Evolutionary conservation across 2,797 vertebrate species (phyloP), one percentile per base, ranked within the genome.

Genomic region (Melanotaenia pygmaea): DNA sequence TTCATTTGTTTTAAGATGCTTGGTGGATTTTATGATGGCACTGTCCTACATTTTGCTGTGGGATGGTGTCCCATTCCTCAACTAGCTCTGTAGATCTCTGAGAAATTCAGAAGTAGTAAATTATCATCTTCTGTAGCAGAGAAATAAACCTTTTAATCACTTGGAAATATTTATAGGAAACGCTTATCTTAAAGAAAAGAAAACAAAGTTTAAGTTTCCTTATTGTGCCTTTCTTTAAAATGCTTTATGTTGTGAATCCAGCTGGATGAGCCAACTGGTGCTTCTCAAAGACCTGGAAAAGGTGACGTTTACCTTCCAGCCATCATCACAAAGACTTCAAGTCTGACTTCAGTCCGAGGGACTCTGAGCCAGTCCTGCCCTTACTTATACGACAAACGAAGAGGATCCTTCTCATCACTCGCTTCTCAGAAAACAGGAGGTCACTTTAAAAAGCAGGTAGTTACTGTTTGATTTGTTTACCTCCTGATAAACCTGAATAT

Each of bases 311-410:
- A 93, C 80, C 92, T 95, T 24, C 95, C 95, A 0, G 76, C 86
- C 64, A 88, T 95, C 80, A 68, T 79, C 26, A 66, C 82, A 0
- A 95, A 89, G 64, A 63, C 79, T 0, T 88, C 92, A 12, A 91
- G 81, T 59, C 87, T 94, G 20, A 88, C 58, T 43, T 83, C 90
- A 0, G 30, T 89, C 9, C 79, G 84, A 68, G 88, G 85, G 5
- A 60, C 84, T 62, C 91, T 95, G 70, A 94, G 90, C 74, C 93
- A 94, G 81, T 94, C 94, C 35, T 93, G 93, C 16, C 87, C 92
- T 4, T 91, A 93, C 64, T 88, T 93, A 38, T 86, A 88, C 24
- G 86, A 88, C 81, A 90, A 91, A 71, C 83, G 88, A 16, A 84
- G 91, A 61, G 91, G 88, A 20, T 94, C 93, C 2, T 73, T 93